Evolutionary conservation across 2,797 vertebrate genomes (phyloP), one percentile per base, ranked within the genome.

Genomic region (Manis crassicaudata): DNA sequence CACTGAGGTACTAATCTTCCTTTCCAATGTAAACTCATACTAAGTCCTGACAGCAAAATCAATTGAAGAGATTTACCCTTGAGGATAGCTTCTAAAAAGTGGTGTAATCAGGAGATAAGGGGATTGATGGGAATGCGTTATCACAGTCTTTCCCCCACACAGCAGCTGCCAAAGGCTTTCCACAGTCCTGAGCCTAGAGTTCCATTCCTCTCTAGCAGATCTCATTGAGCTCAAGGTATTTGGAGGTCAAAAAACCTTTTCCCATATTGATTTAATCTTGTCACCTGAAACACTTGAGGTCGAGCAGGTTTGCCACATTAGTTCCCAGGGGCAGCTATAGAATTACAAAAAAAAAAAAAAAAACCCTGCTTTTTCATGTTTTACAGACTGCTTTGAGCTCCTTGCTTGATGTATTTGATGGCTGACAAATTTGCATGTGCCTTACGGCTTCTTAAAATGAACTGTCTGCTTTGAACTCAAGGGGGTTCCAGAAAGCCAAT

Each of bases 21-120:
- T 87, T 98, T 97, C 68, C 88, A 73, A 18, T 85, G 93, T 91
- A 95, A 97, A 93, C 86, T 87, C 8, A 27, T 92, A 97, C 92
- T 94, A 95, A 92, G 92, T 97, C 87, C 88, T 97, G 97, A 97
- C 98, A 98, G 96, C 67, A 97, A 98, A 98, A 97, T 96, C 98
- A 96, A 84, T 97, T 54, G 77, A 95, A 96, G 16, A 98, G 97
- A 96, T 98, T 98, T 98, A 97, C 93, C 93, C 94, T 1, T 52
- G 93, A 40, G 95, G 92, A 96, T 81, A 50, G 0, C 0, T 95
- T 94, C 84, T 97, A 83, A 88, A 88, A 96, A 92, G 73, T 32
- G 60, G 84, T 50, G 50, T 93, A 89, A 97, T 96, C 75, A 40
- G 37, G 58, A 98, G 95, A 97, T 96, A 93, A 97, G 94, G 65